Evolutionary conservation across 2,888 invertebrate species (phyloP).

Genomic region (Amblyjoppa fuscipennis): DNA sequence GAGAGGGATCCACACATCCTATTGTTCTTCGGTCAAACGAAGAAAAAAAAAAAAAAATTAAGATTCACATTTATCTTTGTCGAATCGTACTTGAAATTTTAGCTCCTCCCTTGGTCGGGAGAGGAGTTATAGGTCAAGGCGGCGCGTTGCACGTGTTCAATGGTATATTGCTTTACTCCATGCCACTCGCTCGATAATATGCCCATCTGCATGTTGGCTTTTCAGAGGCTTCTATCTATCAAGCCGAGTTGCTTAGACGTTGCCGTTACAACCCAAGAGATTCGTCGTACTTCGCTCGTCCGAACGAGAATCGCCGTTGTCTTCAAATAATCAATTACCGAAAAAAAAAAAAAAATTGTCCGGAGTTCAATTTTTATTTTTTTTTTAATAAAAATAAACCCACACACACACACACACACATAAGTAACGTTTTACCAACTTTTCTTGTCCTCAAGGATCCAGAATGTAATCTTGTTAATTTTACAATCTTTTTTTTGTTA

Average conservation of each 20-base stretch:
- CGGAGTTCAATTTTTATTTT: neutral
- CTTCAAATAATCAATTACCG: conserved; percentile 13
- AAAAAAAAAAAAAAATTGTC: neutral
- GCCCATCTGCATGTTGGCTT: conserved; percentile 76
- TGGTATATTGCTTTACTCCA: conserved; percentile 24
- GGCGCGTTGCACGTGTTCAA: conserved; percentile 60
- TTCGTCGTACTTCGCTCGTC: neutral
- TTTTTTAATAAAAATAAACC: neutral
- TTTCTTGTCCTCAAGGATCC: too few species aligned
- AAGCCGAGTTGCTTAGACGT: conserved; percentile 76
- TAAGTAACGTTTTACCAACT: too few species aligned
- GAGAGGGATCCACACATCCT: neutral
- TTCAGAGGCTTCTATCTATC: conserved; percentile 78
- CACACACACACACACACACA: too few species aligned
- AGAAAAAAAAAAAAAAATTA: conserved; percentile 21
- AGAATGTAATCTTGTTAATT: too few species aligned
- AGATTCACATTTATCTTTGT: conserved; percentile 50
- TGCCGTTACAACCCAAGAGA: conserved; percentile 47
- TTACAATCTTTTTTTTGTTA: too few species aligned
- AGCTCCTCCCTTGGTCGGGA: conserved; percentile 33
- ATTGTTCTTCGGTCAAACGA: neutral
- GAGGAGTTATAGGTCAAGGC: conserved; percentile 77
- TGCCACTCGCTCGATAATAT: conserved; percentile 61
- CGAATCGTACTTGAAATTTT: conserved; percentile 38
- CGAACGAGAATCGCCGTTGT: neutral